phyloP scores from a whole-genome alignment of 2,113 vertebrate genomes.

The Glaucomys volans region DNA sequence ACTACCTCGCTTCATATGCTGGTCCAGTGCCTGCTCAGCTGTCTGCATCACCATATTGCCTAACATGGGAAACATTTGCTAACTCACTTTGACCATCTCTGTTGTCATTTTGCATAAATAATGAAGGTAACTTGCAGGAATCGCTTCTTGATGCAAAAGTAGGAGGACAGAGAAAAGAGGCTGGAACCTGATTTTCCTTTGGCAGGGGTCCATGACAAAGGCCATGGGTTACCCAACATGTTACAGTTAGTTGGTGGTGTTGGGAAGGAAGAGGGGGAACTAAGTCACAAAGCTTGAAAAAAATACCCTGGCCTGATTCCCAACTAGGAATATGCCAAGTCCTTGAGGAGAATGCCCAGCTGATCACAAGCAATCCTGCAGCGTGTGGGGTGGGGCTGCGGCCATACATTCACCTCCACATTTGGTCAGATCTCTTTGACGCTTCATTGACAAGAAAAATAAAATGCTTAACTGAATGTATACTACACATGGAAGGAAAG shows the following conservation, averaged over 20 bases:
- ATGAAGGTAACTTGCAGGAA: not conserved
- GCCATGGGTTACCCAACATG: not conserved
- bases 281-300: not conserved
- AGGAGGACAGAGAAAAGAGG: not conserved
- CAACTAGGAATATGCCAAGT: not conserved
- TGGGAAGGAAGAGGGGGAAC: not conserved
- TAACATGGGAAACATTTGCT: not conserved
- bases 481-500: not conserved
- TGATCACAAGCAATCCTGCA: not conserved
- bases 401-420: not conserved
- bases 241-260: not conserved
- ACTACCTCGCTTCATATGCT: not conserved
- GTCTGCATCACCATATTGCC: not conserved
- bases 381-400: not conserved
- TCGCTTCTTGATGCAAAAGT: not conserved
- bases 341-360: conserved; percentile 39
- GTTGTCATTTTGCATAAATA: not conserved
- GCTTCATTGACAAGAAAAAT: conserved; percentile 55
- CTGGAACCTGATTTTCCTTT: not conserved
- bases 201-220: not conserved
- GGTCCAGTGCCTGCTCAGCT: not conserved
- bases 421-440: not conserved
- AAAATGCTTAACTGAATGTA: not conserved
- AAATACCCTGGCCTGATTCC: not conserved
- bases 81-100: not conserved